These are phyloP conservation scores for Desmophyllum pertusum DNA, from an alignment of 92 coral and sea anemone genomes.

Conservation along the genomic window DNA sequence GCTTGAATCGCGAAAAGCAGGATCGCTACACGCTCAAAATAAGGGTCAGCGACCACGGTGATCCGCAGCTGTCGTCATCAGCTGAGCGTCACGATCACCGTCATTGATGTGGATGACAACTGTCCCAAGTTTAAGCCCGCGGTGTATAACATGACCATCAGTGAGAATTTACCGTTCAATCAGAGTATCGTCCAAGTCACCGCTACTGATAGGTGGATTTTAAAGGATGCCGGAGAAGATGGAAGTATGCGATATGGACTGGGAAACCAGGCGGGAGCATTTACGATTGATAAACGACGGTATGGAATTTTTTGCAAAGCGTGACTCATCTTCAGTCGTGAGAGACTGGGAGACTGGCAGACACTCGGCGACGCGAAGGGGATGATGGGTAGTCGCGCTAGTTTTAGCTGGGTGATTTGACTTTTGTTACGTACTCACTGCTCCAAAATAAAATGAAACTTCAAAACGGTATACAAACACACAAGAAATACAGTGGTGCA, in stretches of 20 bases:
- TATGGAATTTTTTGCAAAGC: no score
- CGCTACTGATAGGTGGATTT: slow-evolving; percentile 79
- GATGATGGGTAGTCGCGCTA: no score
- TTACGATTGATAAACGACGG: slow-evolving; percentile 60
- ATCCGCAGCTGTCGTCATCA: slow-evolving; percentile 69
- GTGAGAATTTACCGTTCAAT: slow-evolving; percentile 65
- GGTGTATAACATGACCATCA: slow-evolving; percentile 82
- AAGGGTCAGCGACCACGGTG: slow-evolving; percentile 80
- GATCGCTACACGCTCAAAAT: slow-evolving; percentile 68
- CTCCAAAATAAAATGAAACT: no score
- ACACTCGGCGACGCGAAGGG: no score
- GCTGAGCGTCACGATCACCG: slow-evolving; percentile 78
- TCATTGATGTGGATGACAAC: slow-evolving; percentile 93
- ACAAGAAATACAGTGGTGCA: no score
- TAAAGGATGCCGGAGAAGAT: slow-evolving; percentile 53
- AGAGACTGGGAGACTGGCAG: no score
- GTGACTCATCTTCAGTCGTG: no score
- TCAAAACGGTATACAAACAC: no score
- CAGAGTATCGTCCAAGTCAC: slow-evolving; percentile 70
- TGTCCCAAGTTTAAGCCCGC: slow-evolving; percentile 88
- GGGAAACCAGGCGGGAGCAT: slow-evolving; percentile 84
- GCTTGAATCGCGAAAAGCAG: slow-evolving; percentile 85
- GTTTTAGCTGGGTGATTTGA: no score
- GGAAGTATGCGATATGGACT: slow-evolving; percentile 72
- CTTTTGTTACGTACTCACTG: no score